Evolutionary conservation across 2,113 vertebrate genomes (phyloP), one percentile per base, ranked within the genome.

Genomic region (Lasiurus borealis): DNA sequence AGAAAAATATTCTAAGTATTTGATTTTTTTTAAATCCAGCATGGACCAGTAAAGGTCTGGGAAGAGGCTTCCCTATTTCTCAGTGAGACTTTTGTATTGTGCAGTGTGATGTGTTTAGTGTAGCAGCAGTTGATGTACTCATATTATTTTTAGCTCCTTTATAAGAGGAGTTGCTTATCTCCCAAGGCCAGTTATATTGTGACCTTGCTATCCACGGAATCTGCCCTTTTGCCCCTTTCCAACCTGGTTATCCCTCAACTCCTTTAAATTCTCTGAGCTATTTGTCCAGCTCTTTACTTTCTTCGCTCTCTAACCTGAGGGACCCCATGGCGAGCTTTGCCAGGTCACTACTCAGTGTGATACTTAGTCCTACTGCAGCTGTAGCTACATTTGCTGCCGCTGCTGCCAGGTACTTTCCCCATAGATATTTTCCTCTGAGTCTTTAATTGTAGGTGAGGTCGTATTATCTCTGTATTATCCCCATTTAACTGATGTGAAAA

Each of bases 101-200:
- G 52, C 44, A 69, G 7, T 54, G 5, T 31, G 71, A 54, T 76
- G 46, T 75, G 85, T 85, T 88, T 36, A 85, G 18, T 11, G 0
- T 75, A 69, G 8, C n/a, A 15, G 13, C 29, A 8, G 59, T 27
- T 78, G 62, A 44, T 68, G 6, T 29, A 23, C 19, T 19, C 16
- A 44, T 88, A 27, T 40, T 54, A 62, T 72, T 40, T 9, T 82
- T 73, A 85, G 13, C 25, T 91, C 64, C 85, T 94, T 95, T 34
- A 69, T 16, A 25, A 81, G n/a, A 68, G 44, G 29, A 27, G 59
- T 73, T n/a, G 48, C 34, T 19, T 5, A 27, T 78, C 86, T 96
- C 91, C 75, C 57, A 34, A 52, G 62, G 31, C 48, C 82, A 59
- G 31, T 88, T 88, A 29, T 40, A 29, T 59, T 57, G 31, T 77